Evolutionary conservation across 2,888 invertebrate genomes (phyloP).

Genomic region (Lydus trimaculatus): DNA sequence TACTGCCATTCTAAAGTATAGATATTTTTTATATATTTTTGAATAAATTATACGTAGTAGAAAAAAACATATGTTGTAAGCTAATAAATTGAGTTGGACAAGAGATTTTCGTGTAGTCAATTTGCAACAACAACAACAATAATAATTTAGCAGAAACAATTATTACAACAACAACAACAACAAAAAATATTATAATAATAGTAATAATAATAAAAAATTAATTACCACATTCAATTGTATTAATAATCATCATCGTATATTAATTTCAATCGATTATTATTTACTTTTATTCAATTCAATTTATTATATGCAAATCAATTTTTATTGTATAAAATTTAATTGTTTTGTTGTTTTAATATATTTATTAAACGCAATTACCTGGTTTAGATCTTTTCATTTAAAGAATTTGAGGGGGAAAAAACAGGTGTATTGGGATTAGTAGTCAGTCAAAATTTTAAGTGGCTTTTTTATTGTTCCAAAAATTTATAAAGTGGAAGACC

Average conservation of each 20-base stretch:
- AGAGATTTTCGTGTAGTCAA: conserved; percentile 2
- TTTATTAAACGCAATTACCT: too few species aligned
- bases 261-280: not conserved
- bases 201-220: not conserved
- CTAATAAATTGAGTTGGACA: conserved; percentile 16
- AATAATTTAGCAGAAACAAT: not conserved
- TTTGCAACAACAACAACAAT: not conserved
- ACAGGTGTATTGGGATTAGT: too few species aligned
- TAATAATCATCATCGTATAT: too few species aligned
- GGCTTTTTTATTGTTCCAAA: too few species aligned
- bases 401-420: too few species aligned
- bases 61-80: conserved; percentile 33
- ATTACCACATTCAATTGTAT: too few species aligned
- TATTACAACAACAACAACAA: too few species aligned
- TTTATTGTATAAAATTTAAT: conserved; percentile 23
- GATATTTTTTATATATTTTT: conserved; percentile 24
- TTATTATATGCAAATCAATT: conserved; percentile 20
- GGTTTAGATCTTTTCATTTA: too few species aligned
- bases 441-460: too few species aligned
- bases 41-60: conserved; percentile 23
- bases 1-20: conserved; percentile 27
- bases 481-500: too few species aligned
- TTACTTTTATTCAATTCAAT: not conserved
- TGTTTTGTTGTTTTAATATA: conserved; percentile 17
- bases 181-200: not conserved